Conservation (phyloP, 2,113 vertebrate genomes). For the Jaculus jaculus region DNA sequence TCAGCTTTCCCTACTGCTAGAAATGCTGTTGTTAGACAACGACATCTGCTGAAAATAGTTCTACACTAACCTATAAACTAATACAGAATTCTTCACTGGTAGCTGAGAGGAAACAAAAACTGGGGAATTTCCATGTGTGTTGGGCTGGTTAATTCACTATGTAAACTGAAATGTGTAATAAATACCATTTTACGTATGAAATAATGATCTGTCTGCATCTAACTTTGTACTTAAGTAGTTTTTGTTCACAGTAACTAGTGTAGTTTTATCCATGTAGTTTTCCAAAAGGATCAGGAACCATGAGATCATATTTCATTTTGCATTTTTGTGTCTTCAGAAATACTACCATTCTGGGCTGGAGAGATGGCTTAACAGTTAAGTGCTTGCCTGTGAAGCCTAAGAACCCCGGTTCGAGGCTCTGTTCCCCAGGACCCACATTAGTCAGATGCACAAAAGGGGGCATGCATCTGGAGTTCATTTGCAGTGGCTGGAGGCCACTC, state of each 20-base stretch:
- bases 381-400: too few relatives aligned
- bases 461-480: too few relatives aligned
- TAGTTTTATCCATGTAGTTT: background rate
- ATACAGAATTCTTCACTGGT: background rate
- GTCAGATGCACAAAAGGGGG: too few relatives aligned
- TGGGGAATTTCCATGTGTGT: background rate
- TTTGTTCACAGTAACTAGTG: background rate
- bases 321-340: background rate
- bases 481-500: too few relatives aligned
- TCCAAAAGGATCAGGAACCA: background rate
- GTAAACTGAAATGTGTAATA: background rate
- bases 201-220: background rate
- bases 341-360: background rate
- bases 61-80: background rate
- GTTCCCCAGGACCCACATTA: too few relatives aligned
- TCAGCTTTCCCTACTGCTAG: background rate
- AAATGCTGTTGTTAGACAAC: background rate
- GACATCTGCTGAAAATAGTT: slow-evolving; percentile 5
- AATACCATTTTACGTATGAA: background rate
- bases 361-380: too few relatives aligned
- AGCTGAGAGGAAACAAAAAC: background rate
- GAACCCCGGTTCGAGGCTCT: too few relatives aligned
- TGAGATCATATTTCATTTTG: background rate
- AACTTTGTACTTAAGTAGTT: background rate
- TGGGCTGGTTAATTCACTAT: background rate